Base-by-base conservation (phyloP, 1,140 invertebrate species). In the Hestina assimilis region DNA sequence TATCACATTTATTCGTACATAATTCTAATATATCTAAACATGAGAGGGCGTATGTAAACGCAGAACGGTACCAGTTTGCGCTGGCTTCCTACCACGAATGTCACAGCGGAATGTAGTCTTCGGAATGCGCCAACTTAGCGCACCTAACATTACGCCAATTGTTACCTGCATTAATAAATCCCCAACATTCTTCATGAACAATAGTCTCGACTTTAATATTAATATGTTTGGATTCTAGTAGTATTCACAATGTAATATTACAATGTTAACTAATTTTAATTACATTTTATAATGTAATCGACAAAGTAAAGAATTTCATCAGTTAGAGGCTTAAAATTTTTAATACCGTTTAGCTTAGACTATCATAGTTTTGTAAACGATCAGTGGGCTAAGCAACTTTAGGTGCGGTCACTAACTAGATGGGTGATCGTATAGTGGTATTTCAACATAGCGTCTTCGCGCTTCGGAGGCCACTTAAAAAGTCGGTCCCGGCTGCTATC, bases 11-110 rank as follows among this genome's bases (percentile, higher is more conserved):
- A 38, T 4, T 1, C 15, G 6, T 35, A 17, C n/a, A 15, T 35
- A 15, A 1, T 5, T 6, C 2, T 38, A 38, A 38, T 38, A 19
- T 14, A 38, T 19, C 31, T 35, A 35, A 15, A 19, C 15, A 38
- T 11, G 9, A 38, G 33, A 38, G 33, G 33, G 33, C 33, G 33
- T 38, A 38, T 38, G 33, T 38, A 38, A 38, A 38, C 33, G 17
- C 17, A 11, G 15, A 19, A 9, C 50, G 53, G 52, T 42, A 56
- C 46, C 45, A 60, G 52, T 33, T 40, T 21, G 43, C 59, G 52
- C 52, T 45, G 41, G 54, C 58, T 66, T 61, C 63, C 63, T 65
- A 61, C 61, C 62, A 68, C 66, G 66, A n/a, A n/a, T 68, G 65
- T 55, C 56, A 33, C 60, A n/a, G 29, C 4, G 61, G 58, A 64